phyloP scores from a whole-genome alignment of 64 coral and sea anemone genomes.

The Actinia equina region DNA sequence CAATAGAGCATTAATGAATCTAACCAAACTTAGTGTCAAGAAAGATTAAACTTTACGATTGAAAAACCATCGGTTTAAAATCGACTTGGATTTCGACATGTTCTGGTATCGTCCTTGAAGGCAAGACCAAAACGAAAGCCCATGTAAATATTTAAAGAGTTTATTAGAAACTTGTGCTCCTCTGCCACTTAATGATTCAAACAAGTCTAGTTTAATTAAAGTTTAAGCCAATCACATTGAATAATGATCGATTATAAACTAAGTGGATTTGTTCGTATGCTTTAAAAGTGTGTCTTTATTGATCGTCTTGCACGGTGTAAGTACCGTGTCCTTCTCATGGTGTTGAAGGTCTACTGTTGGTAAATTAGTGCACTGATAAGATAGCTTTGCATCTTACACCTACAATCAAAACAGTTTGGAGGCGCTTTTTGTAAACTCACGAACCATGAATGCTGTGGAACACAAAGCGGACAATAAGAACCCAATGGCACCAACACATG shows the following conservation, averaged over 20 bases:
- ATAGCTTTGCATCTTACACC: conserved; percentile 14
- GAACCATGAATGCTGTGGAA: background rate
- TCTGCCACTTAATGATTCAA: background rate
- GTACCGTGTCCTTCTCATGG: background rate
- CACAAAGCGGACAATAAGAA: background rate
- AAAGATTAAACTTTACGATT: background rate
- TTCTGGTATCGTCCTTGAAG: background rate
- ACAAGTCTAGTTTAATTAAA: conserved; percentile 14
- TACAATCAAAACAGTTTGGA: conserved; percentile 6
- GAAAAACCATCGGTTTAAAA: background rate
- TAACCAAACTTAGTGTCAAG: background rate
- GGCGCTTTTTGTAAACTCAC: background rate
- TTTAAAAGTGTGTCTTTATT: background rate
- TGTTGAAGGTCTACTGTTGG: background rate
- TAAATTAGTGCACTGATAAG: conserved; percentile 19
- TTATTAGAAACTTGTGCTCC: background rate
- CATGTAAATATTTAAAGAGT: background rate
- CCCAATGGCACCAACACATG: background rate
- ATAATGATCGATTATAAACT: background rate
- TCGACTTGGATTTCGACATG: background rate
- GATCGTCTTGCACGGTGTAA: background rate
- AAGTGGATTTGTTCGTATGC: background rate
- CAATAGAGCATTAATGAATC: conserved; percentile 2
- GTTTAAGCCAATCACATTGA: conserved; percentile 10
- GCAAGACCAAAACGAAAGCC: background rate